phyloP scores from a whole-genome alignment of 1,140 invertebrate species.

The Apolygus lucorum region DNA sequence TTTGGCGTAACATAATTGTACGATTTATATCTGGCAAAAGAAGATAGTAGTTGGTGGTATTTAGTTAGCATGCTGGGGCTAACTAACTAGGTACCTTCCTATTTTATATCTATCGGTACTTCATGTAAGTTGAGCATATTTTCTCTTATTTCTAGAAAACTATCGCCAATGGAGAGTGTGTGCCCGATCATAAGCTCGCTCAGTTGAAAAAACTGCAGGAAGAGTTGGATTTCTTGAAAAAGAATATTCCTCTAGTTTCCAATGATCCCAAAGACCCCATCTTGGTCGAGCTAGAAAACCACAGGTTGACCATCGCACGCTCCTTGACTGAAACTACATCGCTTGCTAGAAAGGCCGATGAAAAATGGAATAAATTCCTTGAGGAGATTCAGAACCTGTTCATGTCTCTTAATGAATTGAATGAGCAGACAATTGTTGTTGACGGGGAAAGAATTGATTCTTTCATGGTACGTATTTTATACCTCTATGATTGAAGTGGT shows the following conservation, averaged over 20 bases:
- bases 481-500: neutral
- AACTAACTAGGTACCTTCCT: too few species aligned
- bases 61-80: too few species aligned
- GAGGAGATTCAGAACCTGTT: neutral
- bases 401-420: neutral
- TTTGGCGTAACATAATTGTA: too few species aligned
- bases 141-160: neutral
- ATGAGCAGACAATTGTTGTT: neutral
- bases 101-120: too few species aligned
- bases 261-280: neutral
- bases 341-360: neutral
- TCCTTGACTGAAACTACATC: neutral
- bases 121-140: too few species aligned
- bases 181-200: neutral
- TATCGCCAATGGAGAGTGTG: neutral
- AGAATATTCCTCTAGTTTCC: neutral
- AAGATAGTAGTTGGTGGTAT: too few species aligned
- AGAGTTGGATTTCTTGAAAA: slow-evolving; percentile 9
- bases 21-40: too few species aligned
- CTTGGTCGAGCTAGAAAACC: neutral
- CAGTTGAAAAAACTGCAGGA: slow-evolving; percentile 10
- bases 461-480: neutral
- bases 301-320: neutral
- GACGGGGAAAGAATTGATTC: neutral
- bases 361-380: neutral